These are phyloP conservation scores for Amphimedon queenslandica DNA, from an alignment of 37 sponge, comb jelly and placozoan species.

Conservation along the genomic window DNA sequence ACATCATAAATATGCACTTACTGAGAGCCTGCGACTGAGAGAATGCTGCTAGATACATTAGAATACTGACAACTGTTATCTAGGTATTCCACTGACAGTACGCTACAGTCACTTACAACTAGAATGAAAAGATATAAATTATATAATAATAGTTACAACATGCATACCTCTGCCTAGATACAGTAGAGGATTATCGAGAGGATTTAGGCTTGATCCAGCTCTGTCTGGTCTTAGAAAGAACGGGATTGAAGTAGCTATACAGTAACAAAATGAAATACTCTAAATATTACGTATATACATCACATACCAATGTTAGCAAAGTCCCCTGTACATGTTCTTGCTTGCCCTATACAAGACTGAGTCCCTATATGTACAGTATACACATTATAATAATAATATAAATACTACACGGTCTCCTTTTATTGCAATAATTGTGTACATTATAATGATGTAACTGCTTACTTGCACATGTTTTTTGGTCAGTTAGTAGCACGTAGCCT, in stretches of 20 bases:
- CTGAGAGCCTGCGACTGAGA: not conserved
- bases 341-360: too few species aligned
- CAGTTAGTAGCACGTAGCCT: conserved; percentile 22
- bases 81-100: not conserved
- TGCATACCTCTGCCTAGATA: not conserved
- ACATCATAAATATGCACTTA: not conserved
- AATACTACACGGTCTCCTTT: too few species aligned
- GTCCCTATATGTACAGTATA: too few species aligned
- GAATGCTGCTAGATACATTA: not conserved
- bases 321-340: too few species aligned
- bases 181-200: not conserved
- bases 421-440: too few species aligned
- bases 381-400: too few species aligned
- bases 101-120: not conserved
- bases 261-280: too few species aligned
- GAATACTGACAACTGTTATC: not conserved
- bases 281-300: too few species aligned
- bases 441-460: too few species aligned
- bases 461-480: conserved; percentile 22
- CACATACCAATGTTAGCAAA: too few species aligned
- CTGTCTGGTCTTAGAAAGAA: not conserved
- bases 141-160: not conserved
- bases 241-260: not conserved
- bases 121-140: not conserved
- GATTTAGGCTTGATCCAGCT: not conserved